Percentiles rank a stretch among this genome's conserved stretches.
Evolutionary conservation across 2,797 vertebrate genomes (phyloP).

Genomic region (Alcedo quadribrachys): DNA sequence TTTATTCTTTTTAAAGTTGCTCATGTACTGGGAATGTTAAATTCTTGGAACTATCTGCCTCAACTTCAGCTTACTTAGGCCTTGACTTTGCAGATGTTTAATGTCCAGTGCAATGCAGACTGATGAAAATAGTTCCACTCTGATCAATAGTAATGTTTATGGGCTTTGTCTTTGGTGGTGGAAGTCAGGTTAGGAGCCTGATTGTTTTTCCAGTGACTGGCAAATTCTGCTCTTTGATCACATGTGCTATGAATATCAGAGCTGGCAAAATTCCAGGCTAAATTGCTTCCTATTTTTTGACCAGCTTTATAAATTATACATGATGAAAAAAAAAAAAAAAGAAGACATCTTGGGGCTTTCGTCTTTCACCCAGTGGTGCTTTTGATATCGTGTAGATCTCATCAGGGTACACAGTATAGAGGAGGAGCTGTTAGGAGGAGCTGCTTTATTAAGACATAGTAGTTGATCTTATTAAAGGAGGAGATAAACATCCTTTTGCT

Average conservation of each 20-base stretch:
- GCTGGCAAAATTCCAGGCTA: conserved; percentile 8
- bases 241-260: neutral
- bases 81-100: neutral
- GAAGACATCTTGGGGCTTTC: neutral
- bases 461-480: neutral
- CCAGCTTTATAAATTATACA: conserved; percentile 10
- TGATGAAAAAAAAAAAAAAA: neutral
- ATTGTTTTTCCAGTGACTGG: conserved; percentile 2
- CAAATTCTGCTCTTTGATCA: conserved; percentile 46
- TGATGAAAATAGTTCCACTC: neutral
- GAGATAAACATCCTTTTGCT: neutral
- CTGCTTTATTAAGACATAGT: neutral
- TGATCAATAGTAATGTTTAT: conserved; percentile 21
- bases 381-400: neutral
- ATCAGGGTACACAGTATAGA: neutral
- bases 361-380: neutral
- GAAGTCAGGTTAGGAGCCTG: neutral
- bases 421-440: conserved; percentile 20
- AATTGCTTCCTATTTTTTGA: conserved; percentile 17
- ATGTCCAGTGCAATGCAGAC: neutral
- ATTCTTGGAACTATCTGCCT: neutral
- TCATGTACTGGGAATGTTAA: neutral
- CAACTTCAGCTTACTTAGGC: neutral
- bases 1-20: neutral
- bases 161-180: neutral